phyloP scores from a whole-genome alignment of 2,888 invertebrate genomes.

The Plebejus anna region DNA sequence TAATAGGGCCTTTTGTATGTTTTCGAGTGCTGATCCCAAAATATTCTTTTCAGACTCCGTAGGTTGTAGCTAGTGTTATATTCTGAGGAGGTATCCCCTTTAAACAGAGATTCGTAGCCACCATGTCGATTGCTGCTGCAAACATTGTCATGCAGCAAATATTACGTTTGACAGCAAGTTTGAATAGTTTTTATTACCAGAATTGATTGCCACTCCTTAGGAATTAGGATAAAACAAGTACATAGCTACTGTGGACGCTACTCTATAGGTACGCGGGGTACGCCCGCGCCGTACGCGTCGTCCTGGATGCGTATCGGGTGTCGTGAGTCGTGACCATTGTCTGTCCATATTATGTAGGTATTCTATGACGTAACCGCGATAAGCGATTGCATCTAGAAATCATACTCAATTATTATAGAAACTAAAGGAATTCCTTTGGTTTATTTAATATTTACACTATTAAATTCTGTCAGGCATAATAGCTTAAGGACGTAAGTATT shows the following conservation, averaged over 20 bases:
- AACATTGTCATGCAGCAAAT: too few species aligned
- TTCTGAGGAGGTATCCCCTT: too few species aligned
- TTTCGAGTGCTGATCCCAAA: too few species aligned
- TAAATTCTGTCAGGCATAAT: background rate
- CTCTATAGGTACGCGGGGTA: background rate
- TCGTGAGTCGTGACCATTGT: slow-evolving; percentile 64
- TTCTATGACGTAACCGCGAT: slow-evolving; percentile 45
- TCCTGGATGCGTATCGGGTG: slow-evolving; percentile 58
- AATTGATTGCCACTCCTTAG: background rate
- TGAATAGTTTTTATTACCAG: background rate
- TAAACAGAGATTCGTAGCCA: too few species aligned
- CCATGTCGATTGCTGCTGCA: too few species aligned
- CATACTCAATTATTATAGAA: slow-evolving; percentile 31
- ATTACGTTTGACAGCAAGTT: background rate
- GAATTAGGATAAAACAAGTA: background rate
- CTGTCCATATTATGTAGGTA: slow-evolving; percentile 44
- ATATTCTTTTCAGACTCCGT: too few species aligned
- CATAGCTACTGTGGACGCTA: background rate
- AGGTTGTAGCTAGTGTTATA: too few species aligned
- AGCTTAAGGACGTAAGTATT: background rate
- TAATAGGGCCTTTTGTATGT: too few species aligned
- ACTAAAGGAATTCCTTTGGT: slow-evolving; percentile 14
- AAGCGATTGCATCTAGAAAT: slow-evolving; percentile 42
- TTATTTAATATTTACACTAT: background rate
- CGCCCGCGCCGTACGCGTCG: slow-evolving; percentile 35